Conservation (phyloP, 2,797 vertebrate species). For the Takifugu ocellatus region DNA sequence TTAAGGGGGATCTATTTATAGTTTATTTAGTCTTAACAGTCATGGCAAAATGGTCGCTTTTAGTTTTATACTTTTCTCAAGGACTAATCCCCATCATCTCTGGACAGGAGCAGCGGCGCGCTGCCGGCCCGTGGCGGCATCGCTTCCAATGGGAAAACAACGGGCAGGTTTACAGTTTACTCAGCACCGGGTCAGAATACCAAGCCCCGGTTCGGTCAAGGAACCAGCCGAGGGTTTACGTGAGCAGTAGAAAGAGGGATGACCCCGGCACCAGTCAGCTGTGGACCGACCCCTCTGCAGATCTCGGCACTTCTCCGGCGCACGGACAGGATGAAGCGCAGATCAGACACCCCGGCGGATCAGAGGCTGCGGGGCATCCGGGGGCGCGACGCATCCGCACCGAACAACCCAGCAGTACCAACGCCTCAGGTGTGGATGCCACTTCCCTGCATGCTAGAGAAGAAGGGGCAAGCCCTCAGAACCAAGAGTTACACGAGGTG, state of each 20-base stretch:
- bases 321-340: constrained; percentile 38
- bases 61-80: constrained; percentile 60
- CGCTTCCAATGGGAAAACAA: constrained; percentile 79
- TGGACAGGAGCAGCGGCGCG: constrained; percentile 59
- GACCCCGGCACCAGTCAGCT: constrained; percentile 28
- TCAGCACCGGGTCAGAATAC: constrained; percentile 75
- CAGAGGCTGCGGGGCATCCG: constrained; percentile 24
- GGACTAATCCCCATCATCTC: constrained; percentile 49
- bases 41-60: constrained; percentile 65
- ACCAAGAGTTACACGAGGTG: constrained; percentile 37
- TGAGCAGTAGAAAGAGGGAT: constrained; percentile 59
- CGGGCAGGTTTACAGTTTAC: constrained; percentile 76
- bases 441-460: constrained; percentile 1
- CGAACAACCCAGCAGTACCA: constrained; percentile 17
- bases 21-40: constrained; percentile 22
- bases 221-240: constrained; percentile 55
- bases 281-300: constrained; percentile 21
- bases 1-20: neutral
- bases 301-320: constrained; percentile 1
- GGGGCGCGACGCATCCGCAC: constrained; percentile 26
- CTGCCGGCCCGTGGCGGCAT: constrained; percentile 70
- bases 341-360: constrained; percentile 28
- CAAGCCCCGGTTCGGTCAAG: constrained; percentile 56
- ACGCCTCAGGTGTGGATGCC: constrained; percentile 31
- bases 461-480: constrained; percentile 7